Base-by-base conservation (phyloP, 35 echinoderm and acorn worm genomes). In the Stichopus chloronotus region DNA sequence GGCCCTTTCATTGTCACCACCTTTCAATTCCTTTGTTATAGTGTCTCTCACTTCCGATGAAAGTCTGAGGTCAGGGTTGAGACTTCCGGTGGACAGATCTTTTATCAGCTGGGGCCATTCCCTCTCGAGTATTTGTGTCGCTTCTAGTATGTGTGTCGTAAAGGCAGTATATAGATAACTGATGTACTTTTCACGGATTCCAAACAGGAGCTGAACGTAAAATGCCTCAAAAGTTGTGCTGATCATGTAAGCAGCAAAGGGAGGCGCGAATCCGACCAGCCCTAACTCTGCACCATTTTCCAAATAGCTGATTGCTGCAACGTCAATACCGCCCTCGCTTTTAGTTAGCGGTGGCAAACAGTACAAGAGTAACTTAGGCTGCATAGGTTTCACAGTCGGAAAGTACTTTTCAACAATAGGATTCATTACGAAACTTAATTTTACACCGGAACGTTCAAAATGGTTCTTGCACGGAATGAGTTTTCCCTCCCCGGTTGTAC, bases 151-250 rank as follows among this genome's bases (percentile, higher is more conserved):
- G 1, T 76, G 53, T 9, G 90, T 85, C 11, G 61, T 84, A 83
- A 93, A 97, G 2, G 55, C 19, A 5, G 53, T 16, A 7, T 23
- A 19, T 5, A 95, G 24, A 2, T 16, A 86, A 14, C 78, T 69
- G 20, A 97, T 24, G 59, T 92, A 16, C 1, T 21, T 17, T 57
- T 97, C 96, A 19, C 94, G 63, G 14, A 97, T 63, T 7, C 91
- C 96, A 88, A 97, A 97, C 1, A 97, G 82, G 6, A 97, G 59
- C 72, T 93, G 59, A 8, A 97, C 80, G 53, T 97, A 97, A 53
- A 56, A 56, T 23, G 96, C 86, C 68, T 93, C 96, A 19, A 72
- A 59, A 23, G 84, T 55, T 9, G 96, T 92, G 25, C 11, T 90
- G 52, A 97, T 97, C 57, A 20, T 9, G 23, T 86, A 93, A 14